phyloP scores from a whole-genome alignment of 2,113 vertebrate species.

The Pterocles orientalis region DNA sequence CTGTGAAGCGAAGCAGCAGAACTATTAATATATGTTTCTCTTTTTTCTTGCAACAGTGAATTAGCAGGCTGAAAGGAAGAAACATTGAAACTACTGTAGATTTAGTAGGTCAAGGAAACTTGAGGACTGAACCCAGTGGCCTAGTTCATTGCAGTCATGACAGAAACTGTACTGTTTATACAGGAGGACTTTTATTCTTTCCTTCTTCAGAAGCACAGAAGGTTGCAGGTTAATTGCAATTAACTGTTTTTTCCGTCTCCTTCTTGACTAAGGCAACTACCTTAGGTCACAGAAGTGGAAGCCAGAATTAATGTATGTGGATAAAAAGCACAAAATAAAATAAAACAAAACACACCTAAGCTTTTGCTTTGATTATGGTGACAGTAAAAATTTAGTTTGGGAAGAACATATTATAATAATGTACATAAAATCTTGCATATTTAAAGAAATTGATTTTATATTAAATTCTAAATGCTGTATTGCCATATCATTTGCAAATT shows the following conservation, averaged over 20 bases:
- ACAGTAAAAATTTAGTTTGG: not conserved
- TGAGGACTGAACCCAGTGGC: constrained; percentile 44
- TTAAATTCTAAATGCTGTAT: not conserved
- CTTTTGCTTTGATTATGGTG: not conserved
- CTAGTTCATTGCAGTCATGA: constrained; percentile 56
- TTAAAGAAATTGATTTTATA: not conserved
- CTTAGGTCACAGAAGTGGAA: not conserved
- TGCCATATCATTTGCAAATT: not conserved
- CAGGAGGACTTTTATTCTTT: constrained; percentile 43
- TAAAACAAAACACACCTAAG: not conserved
- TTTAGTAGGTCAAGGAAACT: constrained; percentile 70
- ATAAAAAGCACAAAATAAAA: not conserved
- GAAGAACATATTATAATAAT: not conserved
- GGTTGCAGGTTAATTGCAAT: constrained; percentile 1
- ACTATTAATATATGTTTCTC: not conserved
- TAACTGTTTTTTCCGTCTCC: not conserved
- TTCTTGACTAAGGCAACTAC: not conserved
- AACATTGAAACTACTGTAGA: constrained; percentile 47
- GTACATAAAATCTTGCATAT: not conserved
- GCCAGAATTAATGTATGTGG: not conserved
- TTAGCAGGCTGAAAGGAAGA: not conserved
- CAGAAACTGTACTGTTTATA: constrained; percentile 57
- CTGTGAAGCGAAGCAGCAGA: not conserved
- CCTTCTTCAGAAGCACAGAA: constrained; percentile 10
- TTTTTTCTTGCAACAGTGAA: not conserved